These are phyloP conservation scores for Arion vulgaris DNA, from an alignment of 1,140 invertebrate genomes.

Conservation along the genomic window DNA sequence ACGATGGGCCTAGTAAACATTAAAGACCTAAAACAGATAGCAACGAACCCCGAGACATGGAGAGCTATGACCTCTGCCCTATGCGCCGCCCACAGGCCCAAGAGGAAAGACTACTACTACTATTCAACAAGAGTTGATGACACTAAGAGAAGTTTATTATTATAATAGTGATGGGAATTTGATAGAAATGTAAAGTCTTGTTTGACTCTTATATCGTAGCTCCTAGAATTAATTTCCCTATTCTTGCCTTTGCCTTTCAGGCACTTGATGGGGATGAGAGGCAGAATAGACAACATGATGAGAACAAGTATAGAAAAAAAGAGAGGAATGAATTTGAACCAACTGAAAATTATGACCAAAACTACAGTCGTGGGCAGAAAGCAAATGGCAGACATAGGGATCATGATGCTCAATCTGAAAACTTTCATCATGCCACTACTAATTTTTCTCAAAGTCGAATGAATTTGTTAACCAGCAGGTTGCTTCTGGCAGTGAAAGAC, in stretches of 20 bases:
- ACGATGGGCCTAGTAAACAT: too few relatives aligned
- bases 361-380: background rate
- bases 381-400: background rate
- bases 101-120: too few relatives aligned
- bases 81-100: too few relatives aligned
- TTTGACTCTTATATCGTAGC: too few relatives aligned
- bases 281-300: background rate
- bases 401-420: background rate
- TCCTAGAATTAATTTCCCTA: background rate
- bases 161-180: too few relatives aligned
- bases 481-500: background rate
- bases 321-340: background rate
- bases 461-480: background rate
- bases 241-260: constrained; percentile 9
- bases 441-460: background rate
- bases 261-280: background rate
- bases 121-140: too few relatives aligned
- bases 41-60: too few relatives aligned
- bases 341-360: background rate
- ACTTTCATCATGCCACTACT: background rate
- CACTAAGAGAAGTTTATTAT: too few relatives aligned
- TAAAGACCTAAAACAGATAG: too few relatives aligned
- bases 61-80: too few relatives aligned
- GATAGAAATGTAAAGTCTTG: too few relatives aligned
- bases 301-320: background rate